These are phyloP conservation scores for Drosophila teissieri DNA, from an alignment of 1,140 invertebrate genomes.

Conservation along the genomic window DNA sequence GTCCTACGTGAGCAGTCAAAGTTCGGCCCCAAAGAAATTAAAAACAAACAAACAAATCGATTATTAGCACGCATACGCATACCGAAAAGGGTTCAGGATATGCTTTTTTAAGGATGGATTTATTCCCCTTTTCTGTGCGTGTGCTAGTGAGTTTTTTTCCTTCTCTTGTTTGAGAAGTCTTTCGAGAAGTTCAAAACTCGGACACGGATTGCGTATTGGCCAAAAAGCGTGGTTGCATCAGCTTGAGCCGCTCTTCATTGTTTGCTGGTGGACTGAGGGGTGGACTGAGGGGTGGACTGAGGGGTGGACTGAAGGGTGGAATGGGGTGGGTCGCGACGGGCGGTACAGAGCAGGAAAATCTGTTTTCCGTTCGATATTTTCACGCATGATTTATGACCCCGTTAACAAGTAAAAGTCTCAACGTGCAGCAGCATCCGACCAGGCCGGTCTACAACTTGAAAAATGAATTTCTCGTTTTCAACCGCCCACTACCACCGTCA, in stretches of 20 bases:
- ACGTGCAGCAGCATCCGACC: slow-evolving; percentile 59
- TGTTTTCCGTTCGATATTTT: slow-evolving; percentile 82
- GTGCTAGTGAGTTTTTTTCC: neutral
- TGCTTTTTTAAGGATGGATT: slow-evolving; percentile 7
- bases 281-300: no score
- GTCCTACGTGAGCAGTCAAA: slow-evolving; percentile 57
- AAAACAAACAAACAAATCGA: slow-evolving; percentile 79
- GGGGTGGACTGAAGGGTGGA: no score
- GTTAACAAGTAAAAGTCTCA: slow-evolving; percentile 82
- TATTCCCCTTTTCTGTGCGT: neutral
- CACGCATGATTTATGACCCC: slow-evolving; percentile 82
- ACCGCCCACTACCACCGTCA: slow-evolving; percentile 2
- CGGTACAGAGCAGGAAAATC: slow-evolving; percentile 58
- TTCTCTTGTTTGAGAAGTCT: slow-evolving; percentile 3
- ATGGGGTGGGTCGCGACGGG: neutral
- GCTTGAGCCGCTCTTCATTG: slow-evolving; percentile 54
- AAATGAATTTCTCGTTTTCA: slow-evolving; percentile 80
- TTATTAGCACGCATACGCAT: slow-evolving; percentile 61
- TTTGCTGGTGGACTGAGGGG: slow-evolving; percentile 26
- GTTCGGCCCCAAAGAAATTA: slow-evolving; percentile 66
- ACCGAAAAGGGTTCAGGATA: slow-evolving; percentile 28
- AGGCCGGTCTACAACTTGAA: slow-evolving; percentile 66
- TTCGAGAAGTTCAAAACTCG: slow-evolving; percentile 15
- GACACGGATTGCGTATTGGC: slow-evolving; percentile 29
- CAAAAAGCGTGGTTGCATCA: slow-evolving; percentile 44